A percentile compares a stretch with the other conserved stretches of the same genome.
Conservation (phyloP, 1,140 invertebrate species). For the Spodoptera litura region DNA sequence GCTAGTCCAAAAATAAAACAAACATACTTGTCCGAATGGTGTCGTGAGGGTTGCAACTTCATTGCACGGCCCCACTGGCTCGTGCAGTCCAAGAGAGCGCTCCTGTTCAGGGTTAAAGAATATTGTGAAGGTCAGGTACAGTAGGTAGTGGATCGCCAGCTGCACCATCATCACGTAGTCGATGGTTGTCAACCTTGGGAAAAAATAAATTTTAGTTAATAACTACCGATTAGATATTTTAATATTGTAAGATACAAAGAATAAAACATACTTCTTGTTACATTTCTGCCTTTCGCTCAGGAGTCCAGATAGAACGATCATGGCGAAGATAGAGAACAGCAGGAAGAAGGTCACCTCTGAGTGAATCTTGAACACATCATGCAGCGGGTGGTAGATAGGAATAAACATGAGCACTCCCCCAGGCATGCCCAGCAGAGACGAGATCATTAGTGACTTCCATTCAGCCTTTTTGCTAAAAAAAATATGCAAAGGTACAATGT, state of each 20-base stretch:
- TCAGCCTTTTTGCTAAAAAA: slow-evolving; percentile 87
- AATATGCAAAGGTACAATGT: background rate
- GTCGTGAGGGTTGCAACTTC: slow-evolving; percentile 87
- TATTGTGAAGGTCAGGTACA: slow-evolving; percentile 85
- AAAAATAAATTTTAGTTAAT: slow-evolving; percentile 17
- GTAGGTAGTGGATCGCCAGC: slow-evolving; percentile 84
- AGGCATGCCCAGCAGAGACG: slow-evolving; percentile 89
- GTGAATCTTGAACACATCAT: slow-evolving; percentile 89
- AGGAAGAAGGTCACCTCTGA: slow-evolving; percentile 90
- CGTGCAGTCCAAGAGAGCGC: slow-evolving; percentile 90
- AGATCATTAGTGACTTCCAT: slow-evolving; percentile 86
- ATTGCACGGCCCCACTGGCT: slow-evolving; percentile 91
- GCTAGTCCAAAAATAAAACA: too few relatives aligned
- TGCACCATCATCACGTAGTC: slow-evolving; percentile 83
- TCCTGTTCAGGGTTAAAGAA: slow-evolving; percentile 90
- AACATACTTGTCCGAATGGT: slow-evolving; percentile 88
- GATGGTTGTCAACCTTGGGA: slow-evolving; percentile 67
- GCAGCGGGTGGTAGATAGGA: slow-evolving; percentile 91
- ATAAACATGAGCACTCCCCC: slow-evolving; percentile 90
- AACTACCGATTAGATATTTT: too few relatives aligned
- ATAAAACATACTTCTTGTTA: slow-evolving; percentile 60
- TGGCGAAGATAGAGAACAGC: slow-evolving; percentile 87
- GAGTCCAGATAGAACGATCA: slow-evolving; percentile 87
- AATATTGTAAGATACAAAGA: background rate
- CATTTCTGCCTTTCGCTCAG: slow-evolving; percentile 72